A percentile compares a stretch with the other conserved stretches of the same genome.
phyloP scores from a whole-genome alignment of 2,888 invertebrate species.

The Reticulitermes lucifugus region DNA sequence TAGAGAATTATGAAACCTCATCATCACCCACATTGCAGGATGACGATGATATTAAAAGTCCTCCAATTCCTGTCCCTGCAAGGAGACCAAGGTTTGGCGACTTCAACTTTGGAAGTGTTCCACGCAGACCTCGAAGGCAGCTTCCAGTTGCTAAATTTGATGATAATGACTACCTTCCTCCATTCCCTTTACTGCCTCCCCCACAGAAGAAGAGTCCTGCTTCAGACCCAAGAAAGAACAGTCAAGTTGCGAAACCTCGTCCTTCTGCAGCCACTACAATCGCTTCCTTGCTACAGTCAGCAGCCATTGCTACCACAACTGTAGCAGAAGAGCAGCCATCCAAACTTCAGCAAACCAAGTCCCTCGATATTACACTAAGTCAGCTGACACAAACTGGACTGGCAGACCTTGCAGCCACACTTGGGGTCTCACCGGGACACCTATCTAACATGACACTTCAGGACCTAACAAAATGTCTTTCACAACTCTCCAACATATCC shows the following conservation, averaged over 20 bases:
- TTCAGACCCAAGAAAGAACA: constrained; percentile 52
- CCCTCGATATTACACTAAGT: constrained; percentile 82
- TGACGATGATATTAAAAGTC: constrained; percentile 62
- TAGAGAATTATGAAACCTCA: constrained; percentile 64
- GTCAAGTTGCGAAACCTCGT: constrained; percentile 58
- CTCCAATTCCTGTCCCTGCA: constrained; percentile 73
- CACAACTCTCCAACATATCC: constrained; percentile 66
- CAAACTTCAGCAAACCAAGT: constrained; percentile 60
- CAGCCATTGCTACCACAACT: constrained; percentile 40
- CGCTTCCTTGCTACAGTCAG: constrained; percentile 27
- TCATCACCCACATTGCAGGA: constrained; percentile 54
- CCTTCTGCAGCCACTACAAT: constrained; percentile 55
- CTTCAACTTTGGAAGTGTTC: constrained; percentile 62
- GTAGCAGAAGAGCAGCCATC: constrained; percentile 44
- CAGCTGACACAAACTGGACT: constrained; percentile 86
- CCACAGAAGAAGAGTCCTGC: constrained; percentile 59
- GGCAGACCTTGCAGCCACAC: constrained; percentile 80
- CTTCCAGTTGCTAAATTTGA: constrained; percentile 66
- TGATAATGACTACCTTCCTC: constrained; percentile 75
- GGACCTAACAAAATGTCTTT: constrained; percentile 84
- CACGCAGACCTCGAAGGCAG: constrained; percentile 60
- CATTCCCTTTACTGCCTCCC: constrained; percentile 69
- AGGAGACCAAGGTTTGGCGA: constrained; percentile 67
- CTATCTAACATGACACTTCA: constrained; percentile 88
- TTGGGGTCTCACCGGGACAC: constrained; percentile 81